Conservation (phyloP, 2,888 invertebrate species). For the Trachelus tabidus region DNA sequence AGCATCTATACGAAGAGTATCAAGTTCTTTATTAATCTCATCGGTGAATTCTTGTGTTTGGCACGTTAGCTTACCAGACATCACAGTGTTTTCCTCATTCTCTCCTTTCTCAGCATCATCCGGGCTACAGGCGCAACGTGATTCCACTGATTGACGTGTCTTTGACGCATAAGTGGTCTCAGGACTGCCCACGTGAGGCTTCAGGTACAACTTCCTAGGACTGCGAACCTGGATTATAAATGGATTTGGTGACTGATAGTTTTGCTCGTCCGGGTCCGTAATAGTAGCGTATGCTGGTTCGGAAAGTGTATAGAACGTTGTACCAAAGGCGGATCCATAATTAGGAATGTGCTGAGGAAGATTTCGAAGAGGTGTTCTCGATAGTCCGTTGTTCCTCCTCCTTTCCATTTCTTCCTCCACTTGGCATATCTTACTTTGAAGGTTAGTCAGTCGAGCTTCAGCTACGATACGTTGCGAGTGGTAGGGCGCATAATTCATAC, state of each 20-base stretch:
- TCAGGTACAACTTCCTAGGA: constrained; percentile 47
- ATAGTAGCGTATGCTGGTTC: background rate
- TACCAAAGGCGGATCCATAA: background rate
- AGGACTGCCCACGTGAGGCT: constrained; percentile 50
- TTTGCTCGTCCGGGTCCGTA: constrained; percentile 1
- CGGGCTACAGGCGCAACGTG: background rate
- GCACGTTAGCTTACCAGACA: background rate
- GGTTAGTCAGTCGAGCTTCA: constrained; percentile 46
- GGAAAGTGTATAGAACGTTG: constrained; percentile 14
- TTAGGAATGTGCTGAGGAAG: background rate
- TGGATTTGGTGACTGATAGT: constrained; percentile 50
- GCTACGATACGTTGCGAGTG: constrained; percentile 51
- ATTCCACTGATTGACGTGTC: background rate
- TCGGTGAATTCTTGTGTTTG: background rate
- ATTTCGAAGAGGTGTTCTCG: constrained; percentile 14
- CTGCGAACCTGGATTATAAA: constrained; percentile 40
- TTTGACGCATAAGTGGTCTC: constrained; percentile 38
- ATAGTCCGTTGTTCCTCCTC: constrained; percentile 29
- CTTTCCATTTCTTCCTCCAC: constrained; percentile 53
- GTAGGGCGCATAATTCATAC: constrained; percentile 52
- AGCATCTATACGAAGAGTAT: constrained; percentile 1
- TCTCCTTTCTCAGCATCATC: background rate
- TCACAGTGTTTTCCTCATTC: background rate
- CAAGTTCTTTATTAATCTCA: constrained; percentile 48
- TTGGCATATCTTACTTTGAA: constrained; percentile 54